phyloP scores from a whole-genome alignment of 2,113 vertebrate species.

The Plecturocebus donacophilus region DNA sequence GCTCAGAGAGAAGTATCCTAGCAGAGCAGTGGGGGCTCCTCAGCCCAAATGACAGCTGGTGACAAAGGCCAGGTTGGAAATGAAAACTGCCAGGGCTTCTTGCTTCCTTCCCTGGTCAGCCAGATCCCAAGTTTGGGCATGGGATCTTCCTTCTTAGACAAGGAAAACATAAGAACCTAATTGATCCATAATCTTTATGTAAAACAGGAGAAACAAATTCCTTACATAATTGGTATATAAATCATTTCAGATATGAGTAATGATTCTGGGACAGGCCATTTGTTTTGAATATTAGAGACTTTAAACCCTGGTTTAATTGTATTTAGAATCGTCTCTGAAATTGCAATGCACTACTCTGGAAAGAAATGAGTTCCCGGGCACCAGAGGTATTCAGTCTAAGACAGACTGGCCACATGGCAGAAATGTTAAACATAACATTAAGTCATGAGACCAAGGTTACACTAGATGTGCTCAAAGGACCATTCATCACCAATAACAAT shows the following conservation, averaged over 20 bases:
- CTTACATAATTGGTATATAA: slow-evolving; percentile 80
- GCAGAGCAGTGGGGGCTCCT: neutral
- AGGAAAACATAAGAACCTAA: slow-evolving; percentile 56
- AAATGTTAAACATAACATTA: neutral
- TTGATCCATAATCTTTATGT: slow-evolving; percentile 76
- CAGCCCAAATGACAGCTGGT: neutral
- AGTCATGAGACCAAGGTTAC: neutral
- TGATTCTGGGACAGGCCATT: slow-evolving; percentile 72
- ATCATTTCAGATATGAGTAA: slow-evolving; percentile 79
- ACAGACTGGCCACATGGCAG: rapidly evolving
- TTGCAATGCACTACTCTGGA: neutral
- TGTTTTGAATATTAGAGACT: slow-evolving; percentile 75
- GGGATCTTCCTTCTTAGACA: neutral
- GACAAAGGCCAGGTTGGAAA: neutral
- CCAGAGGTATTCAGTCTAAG: neutral
- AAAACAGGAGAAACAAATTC: slow-evolving; percentile 77
- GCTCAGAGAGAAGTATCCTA: neutral
- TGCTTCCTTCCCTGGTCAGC: neutral
- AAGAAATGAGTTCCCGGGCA: neutral
- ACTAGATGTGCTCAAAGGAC: slow-evolving; percentile 6
- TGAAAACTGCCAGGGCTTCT: neutral
- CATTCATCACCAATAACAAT: neutral
- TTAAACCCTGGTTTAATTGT: slow-evolving; percentile 62
- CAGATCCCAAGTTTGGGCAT: neutral
- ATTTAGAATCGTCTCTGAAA: slow-evolving; percentile 71